These are phyloP conservation scores for Himantopus leucocephalus DNA, from an alignment of 2,113 vertebrate genomes.

Conservation along the genomic window DNA sequence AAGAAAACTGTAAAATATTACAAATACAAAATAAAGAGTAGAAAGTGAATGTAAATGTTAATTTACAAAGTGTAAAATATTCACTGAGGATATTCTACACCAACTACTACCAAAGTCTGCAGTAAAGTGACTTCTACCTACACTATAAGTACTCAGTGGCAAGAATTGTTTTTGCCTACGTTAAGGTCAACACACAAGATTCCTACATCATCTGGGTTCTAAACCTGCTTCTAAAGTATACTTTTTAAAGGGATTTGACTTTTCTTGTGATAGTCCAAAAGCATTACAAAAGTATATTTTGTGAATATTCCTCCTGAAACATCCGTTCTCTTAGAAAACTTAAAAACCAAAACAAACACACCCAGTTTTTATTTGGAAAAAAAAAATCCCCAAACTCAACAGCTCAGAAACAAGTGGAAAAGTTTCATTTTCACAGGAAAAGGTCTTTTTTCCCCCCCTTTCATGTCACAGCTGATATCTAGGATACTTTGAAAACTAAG, in stretches of 20 bases:
- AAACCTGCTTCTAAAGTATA: background rate
- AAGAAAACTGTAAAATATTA: background rate
- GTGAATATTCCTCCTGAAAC: background rate
- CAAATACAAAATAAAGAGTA: background rate
- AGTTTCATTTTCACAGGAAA: background rate
- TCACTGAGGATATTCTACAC: background rate
- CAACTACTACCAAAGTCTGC: background rate
- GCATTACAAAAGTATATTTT: background rate
- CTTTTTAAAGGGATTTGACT: background rate
- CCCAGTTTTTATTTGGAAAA: background rate
- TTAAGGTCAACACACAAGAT: background rate
- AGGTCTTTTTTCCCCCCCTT: too few species aligned
- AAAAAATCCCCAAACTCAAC: background rate
- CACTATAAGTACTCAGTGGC: background rate
- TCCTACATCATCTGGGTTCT: background rate
- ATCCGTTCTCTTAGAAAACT: background rate
- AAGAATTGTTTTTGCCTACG: background rate
- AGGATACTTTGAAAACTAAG: background rate
- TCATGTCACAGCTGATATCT: background rate
- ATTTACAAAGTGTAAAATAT: background rate
- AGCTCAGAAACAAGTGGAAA: background rate
- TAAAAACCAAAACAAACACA: background rate
- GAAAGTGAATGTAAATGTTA: background rate
- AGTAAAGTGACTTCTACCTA: background rate
- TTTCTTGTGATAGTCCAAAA: background rate